Evolutionary conservation across 2,113 vertebrate species (phyloP).

Genomic region (Stomatorhinus ivindoensis): DNA sequence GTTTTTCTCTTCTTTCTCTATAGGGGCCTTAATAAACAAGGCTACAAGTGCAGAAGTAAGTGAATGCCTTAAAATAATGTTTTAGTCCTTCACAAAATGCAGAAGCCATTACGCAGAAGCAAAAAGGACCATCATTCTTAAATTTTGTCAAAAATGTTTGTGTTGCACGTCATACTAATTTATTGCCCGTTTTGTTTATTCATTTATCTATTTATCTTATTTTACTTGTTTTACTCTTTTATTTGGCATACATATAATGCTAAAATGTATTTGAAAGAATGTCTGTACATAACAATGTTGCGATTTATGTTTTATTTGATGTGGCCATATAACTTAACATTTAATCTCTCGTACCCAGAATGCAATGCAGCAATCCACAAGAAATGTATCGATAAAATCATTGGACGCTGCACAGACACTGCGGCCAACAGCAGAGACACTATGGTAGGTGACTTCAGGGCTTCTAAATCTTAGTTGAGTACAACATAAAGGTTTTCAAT

Average conservation of each 20-base stretch:
- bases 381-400: slow-evolving; percentile 93
- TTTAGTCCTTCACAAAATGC: background rate
- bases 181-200: background rate
- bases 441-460: slow-evolving; percentile 58
- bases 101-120: background rate
- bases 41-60: slow-evolving; percentile 97
- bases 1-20: slow-evolving; percentile 29
- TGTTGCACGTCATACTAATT: background rate
- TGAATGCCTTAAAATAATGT: slow-evolving; percentile 31
- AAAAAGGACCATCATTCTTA: background rate
- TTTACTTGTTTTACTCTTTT: background rate
- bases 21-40: slow-evolving; percentile 95
- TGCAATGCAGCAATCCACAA: slow-evolving; percentile 98
- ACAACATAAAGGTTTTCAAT: background rate
- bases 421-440: slow-evolving; percentile 92
- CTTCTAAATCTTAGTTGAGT: background rate
- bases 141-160: background rate
- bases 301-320: background rate
- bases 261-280: background rate
- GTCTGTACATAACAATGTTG: background rate
- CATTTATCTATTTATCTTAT: background rate
- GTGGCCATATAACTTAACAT: background rate
- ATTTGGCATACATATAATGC: background rate
- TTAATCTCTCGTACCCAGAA: slow-evolving; percentile 60
- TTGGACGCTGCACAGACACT: slow-evolving; percentile 86